Conservation (phyloP, 2,113 vertebrate genomes). For the Ascaphus truei region DNA sequence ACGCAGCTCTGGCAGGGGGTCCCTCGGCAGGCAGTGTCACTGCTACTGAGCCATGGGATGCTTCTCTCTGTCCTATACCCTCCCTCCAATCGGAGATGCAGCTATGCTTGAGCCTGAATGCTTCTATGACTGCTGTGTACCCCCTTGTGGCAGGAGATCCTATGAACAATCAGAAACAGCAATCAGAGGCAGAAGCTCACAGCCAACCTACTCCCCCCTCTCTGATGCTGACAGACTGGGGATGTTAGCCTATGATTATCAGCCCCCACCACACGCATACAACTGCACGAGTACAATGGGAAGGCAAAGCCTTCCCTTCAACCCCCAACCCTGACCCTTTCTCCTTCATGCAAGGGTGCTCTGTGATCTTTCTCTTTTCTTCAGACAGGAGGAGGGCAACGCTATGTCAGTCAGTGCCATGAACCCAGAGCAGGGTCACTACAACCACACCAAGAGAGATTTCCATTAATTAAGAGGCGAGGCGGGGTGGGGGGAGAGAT, state of each 20-base stretch:
- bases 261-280: not conserved
- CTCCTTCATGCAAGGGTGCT: slow-evolving; percentile 24
- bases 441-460: not conserved
- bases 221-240: not conserved
- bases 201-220: not conserved
- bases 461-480: too few relatives aligned
- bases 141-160: slow-evolving; percentile 34
- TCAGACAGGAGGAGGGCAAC: not conserved
- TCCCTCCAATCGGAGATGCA: slow-evolving; percentile 10
- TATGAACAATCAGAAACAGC: slow-evolving; percentile 16
- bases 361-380: slow-evolving; percentile 5
- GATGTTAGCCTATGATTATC: not conserved
- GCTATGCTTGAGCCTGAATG: slow-evolving; percentile 1
- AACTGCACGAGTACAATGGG: not conserved
- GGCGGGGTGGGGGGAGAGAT: too few relatives aligned
- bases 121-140: slow-evolving; percentile 25
- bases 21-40: slow-evolving; percentile 27
- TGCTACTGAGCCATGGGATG: slow-evolving; percentile 27
- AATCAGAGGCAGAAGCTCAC: not conserved
- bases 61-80: slow-evolving; percentile 6
- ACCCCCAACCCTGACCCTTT: slow-evolving; percentile 15
- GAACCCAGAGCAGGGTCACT: not conserved
- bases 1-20: slow-evolving; percentile 14
- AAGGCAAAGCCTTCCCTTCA: not conserved
- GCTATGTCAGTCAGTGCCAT: not conserved